Base-by-base conservation (phyloP, 2,113 vertebrate genomes). In the Apus apus region DNA sequence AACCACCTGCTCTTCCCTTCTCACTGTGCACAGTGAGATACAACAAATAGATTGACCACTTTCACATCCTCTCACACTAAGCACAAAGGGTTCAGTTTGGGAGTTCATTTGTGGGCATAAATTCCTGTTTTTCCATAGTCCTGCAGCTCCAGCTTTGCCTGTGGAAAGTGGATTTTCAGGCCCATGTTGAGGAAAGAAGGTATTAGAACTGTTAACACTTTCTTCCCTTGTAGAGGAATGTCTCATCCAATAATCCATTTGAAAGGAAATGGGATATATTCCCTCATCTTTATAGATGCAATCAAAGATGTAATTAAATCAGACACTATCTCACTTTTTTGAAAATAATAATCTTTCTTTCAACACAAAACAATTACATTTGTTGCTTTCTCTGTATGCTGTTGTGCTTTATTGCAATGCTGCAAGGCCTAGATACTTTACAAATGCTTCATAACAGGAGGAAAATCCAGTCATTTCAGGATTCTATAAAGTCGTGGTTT, bases 1-100 rank as follows among this genome's bases (percentile, higher is more conserved):
- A 75, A 17, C 70, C 81, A 87, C 57, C 89, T 92, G 87, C 84
- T 94, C 36, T 62, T 89, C 53, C 9, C 2, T 82, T 65, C 50
- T 68, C 7, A 0, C 45, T 78, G 48, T 64, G 76, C 65, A 6
- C 1, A 3, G 40, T 43, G 13, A 0, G 0, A 21, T 68, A 21
- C 36, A 48, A 17, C 30, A 61, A 46, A 46, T 2, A 3, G 23
- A 68, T 56, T 0, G 4, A 60, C 17, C 1, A 2, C 34, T 57
- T 40, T 61, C 22, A 50, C 29, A 20, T 64, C 53, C 40, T 56
- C 53, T 86, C 43, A 50, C 25, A 2, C 27, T 30, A 43, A 53
- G 21, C 58, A 21, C 27, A 50, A 25, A 46, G 27, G 40, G 21
- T 36, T 36, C 36, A 9, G n/a, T 82, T 43, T 27, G 45, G 45